A percentile compares a stretch with the other conserved stretches of the same genome.
phyloP scores from a whole-genome alignment of 2,113 vertebrate genomes.

The Tetrax tetrax region DNA sequence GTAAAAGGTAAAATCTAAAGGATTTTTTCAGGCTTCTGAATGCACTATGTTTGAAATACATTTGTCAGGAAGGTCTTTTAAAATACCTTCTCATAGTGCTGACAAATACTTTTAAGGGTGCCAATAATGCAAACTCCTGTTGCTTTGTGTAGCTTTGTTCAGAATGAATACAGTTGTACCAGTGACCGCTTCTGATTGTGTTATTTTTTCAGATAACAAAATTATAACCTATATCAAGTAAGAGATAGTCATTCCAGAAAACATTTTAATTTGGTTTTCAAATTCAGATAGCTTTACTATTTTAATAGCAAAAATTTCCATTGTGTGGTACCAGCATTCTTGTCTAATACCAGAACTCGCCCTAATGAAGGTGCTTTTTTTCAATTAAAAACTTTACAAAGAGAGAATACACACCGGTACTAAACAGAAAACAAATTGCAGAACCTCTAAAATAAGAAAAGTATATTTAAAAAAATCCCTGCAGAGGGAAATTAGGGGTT shows the following conservation, averaged over 20 bases:
- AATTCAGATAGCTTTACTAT: background rate
- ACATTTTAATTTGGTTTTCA: background rate
- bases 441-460: background rate
- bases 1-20: background rate
- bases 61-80: background rate
- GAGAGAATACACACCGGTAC: background rate
- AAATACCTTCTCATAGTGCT: background rate
- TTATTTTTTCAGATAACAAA: background rate
- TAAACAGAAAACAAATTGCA: background rate
- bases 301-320: background rate
- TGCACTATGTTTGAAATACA: background rate
- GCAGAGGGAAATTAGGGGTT: background rate
- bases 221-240: background rate
- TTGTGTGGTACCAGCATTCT: background rate
- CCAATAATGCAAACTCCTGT: background rate
- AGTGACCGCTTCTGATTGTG: background rate
- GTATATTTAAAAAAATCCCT: background rate
- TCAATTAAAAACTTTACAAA: background rate
- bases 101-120: background rate
- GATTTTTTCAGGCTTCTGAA: background rate
- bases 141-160: background rate
- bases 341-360: background rate
- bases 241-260: background rate
- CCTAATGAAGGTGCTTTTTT: background rate
- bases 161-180: background rate